phyloP scores from a whole-genome alignment of 2,888 invertebrate genomes.

The Congeria kusceri region DNA sequence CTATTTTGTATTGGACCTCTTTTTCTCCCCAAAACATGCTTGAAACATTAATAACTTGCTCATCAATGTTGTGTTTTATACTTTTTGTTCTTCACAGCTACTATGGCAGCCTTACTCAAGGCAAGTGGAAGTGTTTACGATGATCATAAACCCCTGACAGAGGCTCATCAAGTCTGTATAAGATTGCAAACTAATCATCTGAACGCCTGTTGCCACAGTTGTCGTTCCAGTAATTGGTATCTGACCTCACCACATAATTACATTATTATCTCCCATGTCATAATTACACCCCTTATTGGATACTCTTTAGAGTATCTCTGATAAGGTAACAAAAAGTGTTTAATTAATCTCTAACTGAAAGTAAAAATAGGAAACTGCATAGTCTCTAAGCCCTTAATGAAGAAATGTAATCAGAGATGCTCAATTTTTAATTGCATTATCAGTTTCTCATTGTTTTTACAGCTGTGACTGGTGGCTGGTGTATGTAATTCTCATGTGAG shows the following conservation, averaged over 20 bases:
- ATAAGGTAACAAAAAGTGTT: slow-evolving; percentile 35
- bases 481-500: no score
- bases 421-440: slow-evolving; percentile 24
- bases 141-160: slow-evolving; percentile 26
- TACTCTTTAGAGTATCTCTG: slow-evolving; percentile 26
- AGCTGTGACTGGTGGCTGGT: neutral
- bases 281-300: slow-evolving; percentile 50
- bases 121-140: slow-evolving; percentile 35
- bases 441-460: slow-evolving; percentile 10
- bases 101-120: neutral
- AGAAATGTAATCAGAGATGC: slow-evolving; percentile 21
- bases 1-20: no score
- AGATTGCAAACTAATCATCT: slow-evolving; percentile 40
- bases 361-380: slow-evolving; percentile 22
- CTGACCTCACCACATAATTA: slow-evolving; percentile 38
- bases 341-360: slow-evolving; percentile 37
- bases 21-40: no score
- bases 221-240: slow-evolving; percentile 48
- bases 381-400: slow-evolving; percentile 29
- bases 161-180: slow-evolving; percentile 27
- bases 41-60: no score
- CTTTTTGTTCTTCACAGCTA: no score
- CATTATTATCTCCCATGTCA: slow-evolving; percentile 45
- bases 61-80: no score
- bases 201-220: slow-evolving; percentile 41